These are phyloP conservation scores for Drosophila fungiperda DNA, from an alignment of 2,888 invertebrate species.

Conservation along the genomic window DNA sequence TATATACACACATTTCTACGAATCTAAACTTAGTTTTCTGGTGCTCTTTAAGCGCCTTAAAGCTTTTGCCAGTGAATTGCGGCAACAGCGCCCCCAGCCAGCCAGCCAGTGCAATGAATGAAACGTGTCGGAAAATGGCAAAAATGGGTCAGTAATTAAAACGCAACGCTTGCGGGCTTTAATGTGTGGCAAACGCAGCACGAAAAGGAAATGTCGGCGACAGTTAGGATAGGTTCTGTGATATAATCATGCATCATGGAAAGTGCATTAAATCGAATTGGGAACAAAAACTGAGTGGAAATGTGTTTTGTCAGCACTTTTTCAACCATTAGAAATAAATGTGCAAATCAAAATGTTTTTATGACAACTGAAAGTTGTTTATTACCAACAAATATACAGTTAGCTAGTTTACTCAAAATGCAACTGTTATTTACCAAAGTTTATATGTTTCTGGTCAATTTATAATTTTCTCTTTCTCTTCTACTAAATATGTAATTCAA, in stretches of 20 bases:
- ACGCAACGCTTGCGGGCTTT: constrained; percentile 53
- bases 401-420: neutral
- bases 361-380: neutral
- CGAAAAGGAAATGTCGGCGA: constrained; percentile 5
- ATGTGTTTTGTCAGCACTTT: neutral
- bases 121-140: constrained; percentile 38
- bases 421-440: neutral
- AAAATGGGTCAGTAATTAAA: constrained; percentile 77
- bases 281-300: neutral
- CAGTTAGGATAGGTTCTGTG: neutral
- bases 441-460: neutral
- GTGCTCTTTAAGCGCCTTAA: constrained; percentile 48
- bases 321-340: neutral
- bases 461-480: neutral
- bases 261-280: neutral
- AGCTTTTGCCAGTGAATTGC: constrained; percentile 42
- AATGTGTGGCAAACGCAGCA: constrained; percentile 31
- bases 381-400: neutral
- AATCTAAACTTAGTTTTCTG: neutral
- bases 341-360: neutral
- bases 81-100: constrained; percentile 57
- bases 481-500: neutral
- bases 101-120: constrained; percentile 28
- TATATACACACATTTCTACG: neutral
- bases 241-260: constrained; percentile 3